Evolutionary conservation across 2,888 invertebrate species (phyloP).

Genomic region (Molorchus minor): DNA sequence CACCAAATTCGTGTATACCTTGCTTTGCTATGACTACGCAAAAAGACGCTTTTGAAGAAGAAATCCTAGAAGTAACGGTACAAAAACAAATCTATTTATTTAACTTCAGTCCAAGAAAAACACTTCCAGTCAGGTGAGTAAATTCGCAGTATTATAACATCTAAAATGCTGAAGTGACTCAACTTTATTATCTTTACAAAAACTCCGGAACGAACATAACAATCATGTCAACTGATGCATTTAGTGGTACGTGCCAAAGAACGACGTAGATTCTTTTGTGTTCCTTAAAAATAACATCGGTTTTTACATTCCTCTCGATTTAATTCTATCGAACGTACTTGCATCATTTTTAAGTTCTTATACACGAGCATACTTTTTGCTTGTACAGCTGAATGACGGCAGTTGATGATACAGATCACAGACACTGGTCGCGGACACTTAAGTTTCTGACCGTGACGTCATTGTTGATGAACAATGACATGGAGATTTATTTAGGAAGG

Average conservation of each 20-base stretch:
- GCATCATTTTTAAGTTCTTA: neutral
- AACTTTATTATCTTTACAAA: neutral
- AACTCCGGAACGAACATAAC: neutral
- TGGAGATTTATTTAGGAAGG: neutral
- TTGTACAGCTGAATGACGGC: conserved; percentile 23
- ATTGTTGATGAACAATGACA: neutral
- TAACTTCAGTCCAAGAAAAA: neutral
- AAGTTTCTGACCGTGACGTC: neutral
- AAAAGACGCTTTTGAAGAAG: no score
- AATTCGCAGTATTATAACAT: neutral
- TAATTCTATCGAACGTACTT: neutral
- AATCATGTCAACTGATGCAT: neutral
- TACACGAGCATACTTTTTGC: conserved; percentile 4
- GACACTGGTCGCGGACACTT: no score
- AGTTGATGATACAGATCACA: neutral
- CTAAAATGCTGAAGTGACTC: neutral
- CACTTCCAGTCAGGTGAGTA: neutral
- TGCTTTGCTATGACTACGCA: no score
- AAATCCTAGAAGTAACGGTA: neutral
- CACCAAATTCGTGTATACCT: no score
- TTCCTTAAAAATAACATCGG: conserved; percentile 8
- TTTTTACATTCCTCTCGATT: neutral
- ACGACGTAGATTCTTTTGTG: neutral
- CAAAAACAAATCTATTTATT: neutral
- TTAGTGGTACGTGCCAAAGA: conserved; percentile 8